Evolutionary conservation across 1,140 invertebrate genomes (phyloP).

Genomic region (Samia ricini): DNA sequence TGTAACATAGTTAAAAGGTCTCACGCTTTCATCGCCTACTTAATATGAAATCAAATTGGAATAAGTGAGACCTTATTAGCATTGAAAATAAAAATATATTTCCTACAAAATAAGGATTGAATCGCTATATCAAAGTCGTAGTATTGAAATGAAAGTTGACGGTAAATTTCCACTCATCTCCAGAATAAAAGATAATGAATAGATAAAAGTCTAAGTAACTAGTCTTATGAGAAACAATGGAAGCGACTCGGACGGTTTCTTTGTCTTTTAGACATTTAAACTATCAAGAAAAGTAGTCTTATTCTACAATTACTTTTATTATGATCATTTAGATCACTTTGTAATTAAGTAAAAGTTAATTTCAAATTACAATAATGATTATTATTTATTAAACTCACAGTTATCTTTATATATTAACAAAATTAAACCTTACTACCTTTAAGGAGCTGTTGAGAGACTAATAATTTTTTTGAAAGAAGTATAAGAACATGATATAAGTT

Average conservation of each 20-base stretch:
- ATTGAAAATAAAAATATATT: background rate
- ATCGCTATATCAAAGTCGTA: background rate
- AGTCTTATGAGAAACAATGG: background rate
- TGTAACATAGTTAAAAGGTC: slow-evolving; percentile 23
- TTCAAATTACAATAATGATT: too few relatives aligned
- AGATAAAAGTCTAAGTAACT: slow-evolving; percentile 26
- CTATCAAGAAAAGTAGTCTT: too few relatives aligned
- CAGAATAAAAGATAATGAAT: slow-evolving; percentile 43
- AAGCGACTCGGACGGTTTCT: background rate
- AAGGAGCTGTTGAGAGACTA: background rate
- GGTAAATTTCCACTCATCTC: slow-evolving; percentile 37
- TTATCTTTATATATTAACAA: background rate
- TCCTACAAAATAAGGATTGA: background rate
- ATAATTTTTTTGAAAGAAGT: background rate
- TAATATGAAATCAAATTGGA: slow-evolving; percentile 27
- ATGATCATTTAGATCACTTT: too few relatives aligned
- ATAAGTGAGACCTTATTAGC: background rate
- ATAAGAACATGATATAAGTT: background rate
- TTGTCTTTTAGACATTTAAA: too few relatives aligned
- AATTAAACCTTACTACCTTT: background rate
- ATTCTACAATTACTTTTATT: too few relatives aligned
- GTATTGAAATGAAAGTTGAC: slow-evolving; percentile 14
- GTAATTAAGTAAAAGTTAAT: too few relatives aligned
- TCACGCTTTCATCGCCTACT: slow-evolving; percentile 24
- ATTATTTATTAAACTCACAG: too few relatives aligned